Percentiles rank a stretch among this genome's conserved stretches.
These are phyloP conservation scores for Cheilosia scutellata DNA, from an alignment of 2,888 invertebrate species.

Conservation along the genomic window DNA sequence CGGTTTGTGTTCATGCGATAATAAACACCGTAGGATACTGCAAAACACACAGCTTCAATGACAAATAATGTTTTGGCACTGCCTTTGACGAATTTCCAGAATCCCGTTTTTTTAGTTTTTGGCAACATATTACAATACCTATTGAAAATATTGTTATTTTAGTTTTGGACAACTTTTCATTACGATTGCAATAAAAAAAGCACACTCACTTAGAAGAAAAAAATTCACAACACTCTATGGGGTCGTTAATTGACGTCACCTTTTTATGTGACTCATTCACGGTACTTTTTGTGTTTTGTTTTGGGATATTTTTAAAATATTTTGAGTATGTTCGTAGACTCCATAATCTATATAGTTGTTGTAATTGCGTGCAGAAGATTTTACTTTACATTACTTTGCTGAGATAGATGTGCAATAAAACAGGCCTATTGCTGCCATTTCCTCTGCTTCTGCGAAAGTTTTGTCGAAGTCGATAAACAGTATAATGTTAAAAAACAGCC, in stretches of 20 bases:
- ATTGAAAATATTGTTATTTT: neutral
- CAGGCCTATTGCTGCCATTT: no score
- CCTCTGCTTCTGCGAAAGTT: no score
- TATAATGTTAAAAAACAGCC: no score
- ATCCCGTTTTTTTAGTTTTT: constrained; percentile 86
- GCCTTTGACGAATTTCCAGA: constrained; percentile 85
- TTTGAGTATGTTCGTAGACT: constrained; percentile 20
- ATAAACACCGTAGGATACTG: constrained; percentile 88
- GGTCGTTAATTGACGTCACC: constrained; percentile 36
- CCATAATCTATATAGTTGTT: no score
- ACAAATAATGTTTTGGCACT: constrained; percentile 86
- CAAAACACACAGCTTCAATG: constrained; percentile 86
- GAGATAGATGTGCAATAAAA: no score
- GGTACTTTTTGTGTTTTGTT: constrained; percentile 41
- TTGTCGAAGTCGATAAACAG: no score
- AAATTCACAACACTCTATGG: constrained; percentile 1
- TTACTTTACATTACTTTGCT: no score
- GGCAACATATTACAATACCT: constrained; percentile 87
- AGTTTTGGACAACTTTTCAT: constrained; percentile 24
- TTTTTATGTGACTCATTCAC: constrained; percentile 62
- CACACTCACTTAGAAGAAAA: constrained; percentile 11
- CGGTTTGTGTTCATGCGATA: constrained; percentile 88
- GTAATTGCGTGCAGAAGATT: no score
- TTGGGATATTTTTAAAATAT: constrained; percentile 33
- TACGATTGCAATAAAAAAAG: neutral